Percentiles rank a stretch among this genome's conserved stretches.
Conservation (phyloP, 2,113 vertebrate genomes). For the Plectropomus leopardus region DNA sequence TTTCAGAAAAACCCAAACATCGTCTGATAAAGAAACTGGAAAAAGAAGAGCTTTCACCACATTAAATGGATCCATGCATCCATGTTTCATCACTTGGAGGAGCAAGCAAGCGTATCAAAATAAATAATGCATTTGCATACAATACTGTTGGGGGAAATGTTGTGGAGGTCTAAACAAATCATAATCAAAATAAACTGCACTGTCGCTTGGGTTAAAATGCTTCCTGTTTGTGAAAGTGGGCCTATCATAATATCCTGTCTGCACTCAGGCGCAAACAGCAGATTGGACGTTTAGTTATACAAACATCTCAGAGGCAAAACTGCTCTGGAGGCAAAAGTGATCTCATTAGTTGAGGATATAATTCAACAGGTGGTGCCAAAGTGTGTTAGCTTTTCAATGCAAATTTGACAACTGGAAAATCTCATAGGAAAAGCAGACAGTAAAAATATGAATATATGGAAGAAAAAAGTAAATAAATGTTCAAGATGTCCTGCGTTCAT, state of each 20-base stretch:
- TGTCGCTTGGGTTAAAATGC: slow-evolving; percentile 63
- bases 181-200: slow-evolving; percentile 67
- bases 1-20: slow-evolving; percentile 39
- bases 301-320: slow-evolving; percentile 46
- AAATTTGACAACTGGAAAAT: neutral
- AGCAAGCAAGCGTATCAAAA: slow-evolving; percentile 56
- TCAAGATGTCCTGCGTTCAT: neutral
- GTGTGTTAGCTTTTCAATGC: neutral
- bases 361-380: slow-evolving; percentile 22
- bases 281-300: slow-evolving; percentile 50
- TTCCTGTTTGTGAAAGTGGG: slow-evolving; percentile 75
- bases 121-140: slow-evolving; percentile 70
- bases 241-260: slow-evolving; percentile 73
- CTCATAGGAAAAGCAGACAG: neutral
- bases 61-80: slow-evolving; percentile 46
- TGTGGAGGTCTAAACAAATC: slow-evolving; percentile 66
- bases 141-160: slow-evolving; percentile 54
- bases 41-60: slow-evolving; percentile 49
- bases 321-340: neutral
- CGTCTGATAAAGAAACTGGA: slow-evolving; percentile 33
- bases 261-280: slow-evolving; percentile 46
- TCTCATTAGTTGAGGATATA: slow-evolving; percentile 6
- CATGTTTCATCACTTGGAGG: slow-evolving; percentile 58
- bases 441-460: neutral
- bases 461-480: neutral